These are phyloP conservation scores for Rhagium mordax DNA, from an alignment of 2,888 invertebrate genomes.

Conservation along the genomic window DNA sequence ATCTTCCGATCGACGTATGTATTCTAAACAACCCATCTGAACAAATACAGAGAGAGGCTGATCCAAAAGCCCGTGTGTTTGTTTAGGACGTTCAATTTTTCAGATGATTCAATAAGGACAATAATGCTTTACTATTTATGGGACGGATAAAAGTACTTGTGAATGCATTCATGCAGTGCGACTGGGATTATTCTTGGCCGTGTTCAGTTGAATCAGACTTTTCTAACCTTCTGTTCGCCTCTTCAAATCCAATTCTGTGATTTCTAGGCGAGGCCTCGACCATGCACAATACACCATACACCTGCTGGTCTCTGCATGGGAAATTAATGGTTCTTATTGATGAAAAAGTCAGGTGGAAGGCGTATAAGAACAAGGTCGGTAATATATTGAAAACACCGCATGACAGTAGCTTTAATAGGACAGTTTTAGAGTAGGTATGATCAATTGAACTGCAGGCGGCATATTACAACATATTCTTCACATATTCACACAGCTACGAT, in stretches of 20 bases:
- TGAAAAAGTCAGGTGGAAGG: slow-evolving; percentile 22
- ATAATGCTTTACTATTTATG: slow-evolving; percentile 63
- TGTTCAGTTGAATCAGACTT: slow-evolving; percentile 38
- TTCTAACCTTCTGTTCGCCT: slow-evolving; percentile 42
- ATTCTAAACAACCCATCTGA: slow-evolving; percentile 53
- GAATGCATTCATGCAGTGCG: slow-evolving; percentile 57
- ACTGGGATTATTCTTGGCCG: slow-evolving; percentile 50
- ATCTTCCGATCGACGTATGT: slow-evolving; percentile 45
- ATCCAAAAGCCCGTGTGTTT: slow-evolving; percentile 58
- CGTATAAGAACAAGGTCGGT: slow-evolving; percentile 2
- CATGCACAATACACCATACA: slow-evolving; percentile 11
- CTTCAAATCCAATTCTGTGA: slow-evolving; percentile 49
- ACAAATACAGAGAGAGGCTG: slow-evolving; percentile 55
- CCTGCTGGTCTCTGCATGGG: slow-evolving; percentile 22
- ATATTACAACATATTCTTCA: not conserved
- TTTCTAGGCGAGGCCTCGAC: slow-evolving; percentile 15
- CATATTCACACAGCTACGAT: too few species aligned
- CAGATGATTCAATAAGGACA: slow-evolving; percentile 64
- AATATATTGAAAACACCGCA: not conserved
- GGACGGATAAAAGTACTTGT: slow-evolving; percentile 61
- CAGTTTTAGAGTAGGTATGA: not conserved
- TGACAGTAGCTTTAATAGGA: not conserved
- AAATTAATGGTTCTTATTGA: not conserved
- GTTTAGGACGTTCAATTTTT: slow-evolving; percentile 65
- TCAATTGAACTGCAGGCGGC: not conserved